Evolutionary conservation across 2,888 invertebrate species (phyloP), one percentile per base, ranked within the genome.

Genomic region (Elgonia sp.): DNA sequence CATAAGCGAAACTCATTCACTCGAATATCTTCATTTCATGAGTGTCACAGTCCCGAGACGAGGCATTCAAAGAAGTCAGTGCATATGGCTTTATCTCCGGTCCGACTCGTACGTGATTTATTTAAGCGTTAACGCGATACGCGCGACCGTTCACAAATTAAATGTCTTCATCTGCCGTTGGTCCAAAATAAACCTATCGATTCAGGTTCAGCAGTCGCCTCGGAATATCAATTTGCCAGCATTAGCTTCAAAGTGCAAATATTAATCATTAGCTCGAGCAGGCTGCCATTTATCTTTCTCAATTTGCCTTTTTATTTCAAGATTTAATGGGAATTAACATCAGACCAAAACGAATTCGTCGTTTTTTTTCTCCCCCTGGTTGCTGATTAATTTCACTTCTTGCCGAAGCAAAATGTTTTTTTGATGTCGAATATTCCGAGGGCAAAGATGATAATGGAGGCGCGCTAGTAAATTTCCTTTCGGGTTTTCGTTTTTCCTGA

Each of bases 31-130:
- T 93, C 92, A 93, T 93, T 93, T 91, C 90, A 91, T 91, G 89
- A 91, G 91, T 91, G 92, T 92, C 92, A 21, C 40, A 39, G 39
- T 67, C 55, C 55, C 42, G 37, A 57, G 67, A 70, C 75, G 69
- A 46, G 79, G 80, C 62, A 70, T 84, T 80, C 80, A 46, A 55
- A 70, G 75, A 72, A 84, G 84, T 86, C 69, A 63, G 73, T 84
- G 89, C 84, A 87, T 76, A 86, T 42, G 87, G 86, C 88, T 92
- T 93, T 93, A 93, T 93, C 93, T 93, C 88, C 86, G 89, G 72
- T 76, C 90, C 90, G 91, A 91, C 92, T 93, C 92, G 93, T 93
- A 92, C 92, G 93, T 93, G 93, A 93, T 93, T 93, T 93, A 93
- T 93, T 77, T 77, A 92, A 92, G 91, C 91, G 93, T 93, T 93